Conservation (phyloP, 2,113 vertebrate species). For the Protomyctophum bolini region DNA sequence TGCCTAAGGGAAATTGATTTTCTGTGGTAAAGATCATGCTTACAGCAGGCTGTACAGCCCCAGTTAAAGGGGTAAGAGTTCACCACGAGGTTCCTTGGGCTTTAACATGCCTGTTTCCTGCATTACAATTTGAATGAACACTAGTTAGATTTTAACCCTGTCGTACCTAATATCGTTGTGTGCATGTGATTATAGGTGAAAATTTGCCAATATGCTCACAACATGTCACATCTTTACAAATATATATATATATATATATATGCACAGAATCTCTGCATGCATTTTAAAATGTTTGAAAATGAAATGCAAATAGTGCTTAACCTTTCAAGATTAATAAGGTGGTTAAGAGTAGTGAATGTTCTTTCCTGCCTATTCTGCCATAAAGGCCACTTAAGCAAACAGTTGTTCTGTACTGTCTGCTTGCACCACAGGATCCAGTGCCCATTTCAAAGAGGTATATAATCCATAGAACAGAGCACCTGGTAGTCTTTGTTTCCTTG, state of each 20-base stretch:
- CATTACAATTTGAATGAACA: background rate
- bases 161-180: too few relatives aligned
- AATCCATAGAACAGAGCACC: constrained; percentile 15
- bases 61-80: constrained; percentile 25
- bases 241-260: too few relatives aligned
- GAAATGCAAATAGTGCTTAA: too few relatives aligned
- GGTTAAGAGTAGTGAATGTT: background rate
- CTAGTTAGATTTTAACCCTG: too few relatives aligned
- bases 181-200: too few relatives aligned
- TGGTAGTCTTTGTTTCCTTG: constrained; percentile 31
- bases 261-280: too few relatives aligned
- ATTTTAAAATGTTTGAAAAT: too few relatives aligned
- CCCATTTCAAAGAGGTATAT: background rate
- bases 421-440: constrained; percentile 6
- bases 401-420: constrained; percentile 4
- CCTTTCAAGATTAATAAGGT: too few relatives aligned
- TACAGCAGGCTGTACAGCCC: constrained; percentile 41
- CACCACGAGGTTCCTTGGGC: constrained; percentile 25
- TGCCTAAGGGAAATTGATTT: constrained; percentile 57
- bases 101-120: constrained; percentile 5
- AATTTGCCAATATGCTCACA: too few relatives aligned
- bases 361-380: background rate
- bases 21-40: constrained; percentile 55
- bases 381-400: background rate
- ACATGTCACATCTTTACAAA: too few relatives aligned